phyloP scores from a whole-genome alignment of 2,797 vertebrate species.

The Merluccius polli region DNA sequence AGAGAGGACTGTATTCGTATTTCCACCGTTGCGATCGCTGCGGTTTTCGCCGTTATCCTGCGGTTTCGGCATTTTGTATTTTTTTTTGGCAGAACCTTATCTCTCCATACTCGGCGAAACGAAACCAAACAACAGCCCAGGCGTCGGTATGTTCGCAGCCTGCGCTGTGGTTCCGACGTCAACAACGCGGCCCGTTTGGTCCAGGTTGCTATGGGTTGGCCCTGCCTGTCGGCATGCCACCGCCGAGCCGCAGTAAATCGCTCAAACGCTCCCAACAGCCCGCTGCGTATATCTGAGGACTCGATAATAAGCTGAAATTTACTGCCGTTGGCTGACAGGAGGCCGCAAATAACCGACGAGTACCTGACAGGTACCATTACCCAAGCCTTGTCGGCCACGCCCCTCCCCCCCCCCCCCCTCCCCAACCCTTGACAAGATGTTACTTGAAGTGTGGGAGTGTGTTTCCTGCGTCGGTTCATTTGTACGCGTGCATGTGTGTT shows the following conservation, averaged over 20 bases:
- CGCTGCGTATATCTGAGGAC: constrained; percentile 35
- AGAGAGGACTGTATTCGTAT: too few relatives aligned
- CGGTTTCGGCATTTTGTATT: too few relatives aligned
- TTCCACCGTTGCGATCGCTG: too few relatives aligned
- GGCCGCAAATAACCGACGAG: constrained; percentile 59
- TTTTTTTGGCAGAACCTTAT: too few relatives aligned
- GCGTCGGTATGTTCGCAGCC: constrained; percentile 15
- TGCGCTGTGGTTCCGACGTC: constrained; percentile 19
- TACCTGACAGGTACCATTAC: constrained; percentile 67
- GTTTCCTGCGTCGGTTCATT: not conserved
- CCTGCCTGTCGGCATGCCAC: constrained; percentile 43
- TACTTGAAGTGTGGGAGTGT: constrained; percentile 63
- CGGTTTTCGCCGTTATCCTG: too few relatives aligned
- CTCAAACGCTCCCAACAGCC: constrained; percentile 24
- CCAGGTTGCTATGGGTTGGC: constrained; percentile 26
- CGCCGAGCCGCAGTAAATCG: constrained; percentile 51
- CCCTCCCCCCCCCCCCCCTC: constrained; percentile 60
- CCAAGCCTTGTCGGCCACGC: constrained; percentile 64
- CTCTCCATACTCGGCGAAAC: not conserved
- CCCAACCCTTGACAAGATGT: constrained; percentile 71
- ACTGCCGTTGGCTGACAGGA: constrained; percentile 55
- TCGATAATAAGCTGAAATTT: constrained; percentile 64
- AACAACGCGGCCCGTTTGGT: constrained; percentile 29
- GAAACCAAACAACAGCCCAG: not conserved
- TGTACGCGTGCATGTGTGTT: constrained; percentile 16